These are phyloP conservation scores for Mechanitis messenoides DNA, from an alignment of 2,888 invertebrate genomes.

Conservation along the genomic window DNA sequence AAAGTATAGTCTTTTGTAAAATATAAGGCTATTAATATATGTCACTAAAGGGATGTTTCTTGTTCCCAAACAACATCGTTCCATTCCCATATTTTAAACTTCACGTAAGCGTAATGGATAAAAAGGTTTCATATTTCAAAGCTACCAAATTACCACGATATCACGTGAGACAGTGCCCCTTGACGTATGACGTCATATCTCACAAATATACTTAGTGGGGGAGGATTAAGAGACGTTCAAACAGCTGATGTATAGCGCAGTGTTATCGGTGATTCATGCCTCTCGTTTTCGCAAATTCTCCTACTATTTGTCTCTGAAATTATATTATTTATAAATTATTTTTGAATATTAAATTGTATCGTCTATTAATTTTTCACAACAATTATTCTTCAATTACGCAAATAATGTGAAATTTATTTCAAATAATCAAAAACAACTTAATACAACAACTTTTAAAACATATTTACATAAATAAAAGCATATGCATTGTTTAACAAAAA, in stretches of 20 bases:
- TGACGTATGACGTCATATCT: conserved; percentile 65
- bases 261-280: conserved; percentile 52
- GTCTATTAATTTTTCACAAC: too few species aligned
- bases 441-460: background rate
- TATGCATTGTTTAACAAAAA: background rate
- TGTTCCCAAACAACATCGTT: conserved; percentile 2
- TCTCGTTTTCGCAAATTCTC: conserved; percentile 33
- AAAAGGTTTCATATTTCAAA: conserved; percentile 28
- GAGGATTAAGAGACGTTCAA: conserved; percentile 60
- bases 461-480: background rate
- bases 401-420: too few species aligned
- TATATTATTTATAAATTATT: background rate
- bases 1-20: background rate
- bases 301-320: conserved; percentile 14
- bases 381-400: too few species aligned
- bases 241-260: conserved; percentile 52
- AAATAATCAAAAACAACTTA: background rate
- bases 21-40: conserved; percentile 3
- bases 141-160: conserved; percentile 27
- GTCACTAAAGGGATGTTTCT: background rate
- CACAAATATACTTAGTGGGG: conserved; percentile 51
- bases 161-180: conserved; percentile 36
- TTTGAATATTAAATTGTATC: too few species aligned
- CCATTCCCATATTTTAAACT: conserved; percentile 5
- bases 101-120: conserved; percentile 12